Evolutionary conservation across 2,888 invertebrate species (phyloP), one percentile per base, ranked within the genome.

Genomic region (Macrosoma leucophasiata): DNA sequence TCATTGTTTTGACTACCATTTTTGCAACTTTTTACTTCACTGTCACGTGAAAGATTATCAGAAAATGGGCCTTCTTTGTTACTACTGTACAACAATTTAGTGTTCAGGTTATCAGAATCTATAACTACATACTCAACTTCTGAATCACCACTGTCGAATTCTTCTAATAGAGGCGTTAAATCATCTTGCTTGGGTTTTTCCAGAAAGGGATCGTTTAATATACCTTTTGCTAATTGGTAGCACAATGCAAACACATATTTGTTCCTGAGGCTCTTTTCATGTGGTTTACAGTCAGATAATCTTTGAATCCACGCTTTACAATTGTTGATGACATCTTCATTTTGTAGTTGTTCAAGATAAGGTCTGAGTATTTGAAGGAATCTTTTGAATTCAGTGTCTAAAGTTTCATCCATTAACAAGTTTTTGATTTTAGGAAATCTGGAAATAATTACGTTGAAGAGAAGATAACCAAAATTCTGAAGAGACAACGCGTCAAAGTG

Each of bases 291-390:
- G 23, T 52, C 46, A 1, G 69, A 68, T 1, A 84, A 58, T 36
- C 67, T 67, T 34, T 69, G 59, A n/a, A 84, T 71, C 82, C 82
- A 84, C 2, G 69, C 58, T 33, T 72, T 70, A 41, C 82, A 82
- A 3, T 72, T 52, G 13, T 62, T 53, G 4, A 74, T 69, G 3
- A 67, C 54, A 19, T 71, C 58, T 24, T 62, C 43, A 24, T 79
- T 66, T 2, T 56, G 48, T 6, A 82, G 42, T 39, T 75, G 71
- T 9, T 48, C 52, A 19, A 82, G 47, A 43, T 77, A 72, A 1
- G 78, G 72, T 36, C 65, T 50, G 44, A 82, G 48, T 17, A 82
- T 71, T 55, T 81, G 65, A 30, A 79, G 54, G 38, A 78, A 78
- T 19, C 72, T 59, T 53, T 70, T 77, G 38, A 60, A 82, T 52